Base-by-base conservation (phyloP, 2,888 invertebrate genomes). In the Gasteruption jaculator region DNA sequence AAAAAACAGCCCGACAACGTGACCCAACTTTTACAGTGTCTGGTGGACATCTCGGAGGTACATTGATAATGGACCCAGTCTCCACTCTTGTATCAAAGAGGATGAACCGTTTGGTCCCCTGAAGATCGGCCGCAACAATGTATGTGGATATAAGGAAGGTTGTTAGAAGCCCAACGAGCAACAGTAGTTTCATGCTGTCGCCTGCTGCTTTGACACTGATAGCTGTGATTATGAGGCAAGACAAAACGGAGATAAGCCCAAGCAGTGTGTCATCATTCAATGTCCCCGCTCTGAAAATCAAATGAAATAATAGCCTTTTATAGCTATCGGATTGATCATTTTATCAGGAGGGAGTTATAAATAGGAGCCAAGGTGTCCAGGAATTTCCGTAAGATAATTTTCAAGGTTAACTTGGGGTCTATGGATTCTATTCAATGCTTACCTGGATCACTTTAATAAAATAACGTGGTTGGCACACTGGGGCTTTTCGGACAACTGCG, bases 1-100 rank as follows among this genome's bases (percentile, higher is more conserved):
- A 65, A 41, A 57, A 65, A 24, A 64, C 40, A 4, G 46, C 51
- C 11, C 67, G 57, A 45, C 68, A 68, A 3, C 61, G 61, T 34
- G 52, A 61, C 8, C 60, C 61, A 24, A 66, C 47, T 48, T 49
- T 60, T 8, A 54, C 41, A 12, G 41, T 58, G 8, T 56, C 51
- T n/a, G 58, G 52, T 3, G 60, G 62, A 46, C 68, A 68, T 14
- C 59, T 48, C 5, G 57, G 14, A 4, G 64, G 67, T 1, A 64
- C 52, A 39, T 61, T 58, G 47, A 68, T 65, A 31, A 67, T 56
- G 10, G 63, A 54, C 18, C 61, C 56, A 0, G 33, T 34, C 12
- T 55, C 48, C 10, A 63, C 22, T 20, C 38, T 45, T 8, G 37
- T 33, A 5, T 49, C 48, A 40, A 61, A 64, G 7, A n/a, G 39